These are phyloP conservation scores for Geococcyx californianus DNA, from an alignment of 2,113 vertebrate genomes.

Conservation along the genomic window DNA sequence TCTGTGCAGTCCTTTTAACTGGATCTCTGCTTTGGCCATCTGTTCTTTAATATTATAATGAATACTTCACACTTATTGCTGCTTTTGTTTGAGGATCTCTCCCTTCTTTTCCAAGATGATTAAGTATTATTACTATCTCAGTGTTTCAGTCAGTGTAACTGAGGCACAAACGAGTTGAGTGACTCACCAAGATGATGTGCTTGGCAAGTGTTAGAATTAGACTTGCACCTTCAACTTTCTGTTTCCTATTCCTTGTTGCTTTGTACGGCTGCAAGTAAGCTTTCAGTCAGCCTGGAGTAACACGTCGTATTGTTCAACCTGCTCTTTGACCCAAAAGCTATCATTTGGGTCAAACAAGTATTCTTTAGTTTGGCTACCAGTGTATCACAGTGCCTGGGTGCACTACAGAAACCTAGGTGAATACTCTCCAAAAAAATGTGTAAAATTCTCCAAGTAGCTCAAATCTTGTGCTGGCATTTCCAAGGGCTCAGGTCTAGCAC, in stretches of 20 bases:
- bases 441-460: slow-evolving; percentile 36
- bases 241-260: neutral
- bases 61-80: slow-evolving; percentile 39
- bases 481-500: neutral
- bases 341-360: neutral
- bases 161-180: slow-evolving; percentile 30
- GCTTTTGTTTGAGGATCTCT: slow-evolving; percentile 52
- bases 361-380: slow-evolving; percentile 52
- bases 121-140: slow-evolving; percentile 50
- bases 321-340: slow-evolving; percentile 40
- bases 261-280: neutral
- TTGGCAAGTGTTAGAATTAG: neutral
- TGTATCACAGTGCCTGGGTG: neutral
- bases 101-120: slow-evolving; percentile 33
- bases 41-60: slow-evolving; percentile 63
- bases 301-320: neutral
- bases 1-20: slow-evolving; percentile 53
- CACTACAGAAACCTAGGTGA: neutral
- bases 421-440: slow-evolving; percentile 1
- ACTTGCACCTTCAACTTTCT: neutral
- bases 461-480: neutral
- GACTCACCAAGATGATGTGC: slow-evolving; percentile 23
- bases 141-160: slow-evolving; percentile 25
- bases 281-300: neutral
- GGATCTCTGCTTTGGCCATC: slow-evolving; percentile 54